Base-by-base conservation (phyloP, 2,113 vertebrate species). In the Takifugu flavidus region DNA sequence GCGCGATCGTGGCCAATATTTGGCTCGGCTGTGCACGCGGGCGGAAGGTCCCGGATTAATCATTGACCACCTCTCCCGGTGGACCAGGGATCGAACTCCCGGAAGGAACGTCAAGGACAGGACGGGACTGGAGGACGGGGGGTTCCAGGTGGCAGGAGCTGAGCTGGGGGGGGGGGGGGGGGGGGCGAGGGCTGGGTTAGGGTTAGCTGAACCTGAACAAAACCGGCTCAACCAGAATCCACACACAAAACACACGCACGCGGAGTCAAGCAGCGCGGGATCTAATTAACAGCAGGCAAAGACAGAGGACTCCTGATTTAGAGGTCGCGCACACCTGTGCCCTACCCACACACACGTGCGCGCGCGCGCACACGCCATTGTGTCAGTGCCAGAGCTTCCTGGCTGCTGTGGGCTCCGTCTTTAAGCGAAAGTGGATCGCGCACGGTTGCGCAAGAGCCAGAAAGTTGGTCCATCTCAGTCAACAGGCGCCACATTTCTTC, bases 161-260 rank as follows among this genome's bases (percentile, higher is more conserved):
- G 29, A 31, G 4, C 29, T 31, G 29, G 7, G 7, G 2, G 47
- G 55, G 53, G 51, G 20, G 57, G 29, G 7, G 7, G 2, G 47
- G 55, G 53, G 51, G 20, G 57, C 25, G 44, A 28, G 45, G 58
- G 56, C 20, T n/a, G n/a, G n/a, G n/a, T n/a, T n/a, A n/a, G n/a
- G n/a, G n/a, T n/a, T n/a, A 20, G 5, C 29, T 25, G 77, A 82
- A 65, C 60, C 69, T 2, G 62, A 45, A 56, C 14, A 58, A 83
- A 89, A 86, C 86, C 78, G 77, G 86, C 68, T 82, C 8, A 75
- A 84, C 87, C 47, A 73, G 77, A 85, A 86, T 43, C 53, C 47
- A 61, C 4, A 56, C 62, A 53, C 49, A 53, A 70, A 44, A 49
- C 2, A 74, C 44, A 51, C 34, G 2, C 49, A 45, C 44, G 44